Percentiles rank a stretch among this genome's conserved stretches.
phyloP scores from a whole-genome alignment of 2,797 vertebrate genomes.

The Cirrhinus mrigala region DNA sequence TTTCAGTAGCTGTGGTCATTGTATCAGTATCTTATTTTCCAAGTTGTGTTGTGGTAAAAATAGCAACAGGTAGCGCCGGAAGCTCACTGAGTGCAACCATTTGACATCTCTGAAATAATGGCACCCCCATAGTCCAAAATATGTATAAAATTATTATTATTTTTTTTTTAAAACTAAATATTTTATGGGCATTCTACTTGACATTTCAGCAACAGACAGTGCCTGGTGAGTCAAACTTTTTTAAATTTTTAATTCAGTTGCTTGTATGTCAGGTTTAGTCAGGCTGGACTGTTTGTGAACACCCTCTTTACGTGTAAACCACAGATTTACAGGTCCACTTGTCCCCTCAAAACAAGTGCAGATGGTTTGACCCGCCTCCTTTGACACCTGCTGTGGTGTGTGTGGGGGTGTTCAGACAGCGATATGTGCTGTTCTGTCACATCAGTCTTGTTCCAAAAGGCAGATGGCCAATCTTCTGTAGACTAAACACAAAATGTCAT shows the following conservation, averaged over 20 bases:
- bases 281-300: neutral
- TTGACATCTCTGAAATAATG: too few species aligned
- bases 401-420: constrained; percentile 69
- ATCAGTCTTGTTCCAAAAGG: constrained; percentile 67
- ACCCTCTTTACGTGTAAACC: neutral
- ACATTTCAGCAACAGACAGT: too few species aligned
- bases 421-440: constrained; percentile 75
- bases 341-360: constrained; percentile 74
- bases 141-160: too few species aligned
- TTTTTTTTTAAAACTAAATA: too few species aligned
- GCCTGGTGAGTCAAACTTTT: neutral
- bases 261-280: neutral
- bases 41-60: too few species aligned
- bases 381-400: constrained; percentile 77
- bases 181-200: too few species aligned
- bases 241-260: neutral
- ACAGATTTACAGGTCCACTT: constrained; percentile 58
- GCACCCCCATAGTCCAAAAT: too few species aligned
- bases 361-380: constrained; percentile 77
- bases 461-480: constrained; percentile 75
- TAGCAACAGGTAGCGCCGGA: too few species aligned
- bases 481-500: constrained; percentile 57
- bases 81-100: too few species aligned
- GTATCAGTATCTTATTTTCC: too few species aligned
- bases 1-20: too few species aligned